Conservation (phyloP, 2,888 invertebrate genomes). For the Stenolophus ochropezus region DNA sequence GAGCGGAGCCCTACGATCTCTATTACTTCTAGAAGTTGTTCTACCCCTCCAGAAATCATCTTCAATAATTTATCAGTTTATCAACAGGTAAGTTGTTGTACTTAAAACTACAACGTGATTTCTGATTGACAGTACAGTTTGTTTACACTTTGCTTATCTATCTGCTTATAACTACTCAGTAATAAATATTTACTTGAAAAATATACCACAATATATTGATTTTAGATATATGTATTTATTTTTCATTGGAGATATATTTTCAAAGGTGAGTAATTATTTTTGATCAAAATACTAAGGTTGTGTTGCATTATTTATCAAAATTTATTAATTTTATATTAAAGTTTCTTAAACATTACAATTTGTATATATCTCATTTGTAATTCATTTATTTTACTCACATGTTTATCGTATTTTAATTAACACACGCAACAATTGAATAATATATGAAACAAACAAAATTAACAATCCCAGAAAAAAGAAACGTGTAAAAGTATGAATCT, state of each 20-base stretch:
- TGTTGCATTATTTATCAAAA: neutral
- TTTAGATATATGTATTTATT: neutral
- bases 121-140: neutral
- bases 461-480: neutral
- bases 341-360: too few species aligned
- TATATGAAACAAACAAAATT: neutral
- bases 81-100: neutral
- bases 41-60: neutral
- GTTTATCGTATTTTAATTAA: neutral
- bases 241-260: neutral
- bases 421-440: neutral
- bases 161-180: neutral
- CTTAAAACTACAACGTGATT: neutral
- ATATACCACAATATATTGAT: neutral
- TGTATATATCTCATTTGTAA: too few species aligned
- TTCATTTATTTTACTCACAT: neutral
- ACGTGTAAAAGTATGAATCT: neutral
- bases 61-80: slow-evolving; percentile 1
- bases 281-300: neutral
- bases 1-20: neutral
- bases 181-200: neutral
- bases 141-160: neutral
- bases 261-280: neutral
- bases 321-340: too few species aligned
- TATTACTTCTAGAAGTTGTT: neutral